Percentiles rank a stretch among this genome's conserved stretches.
Evolutionary conservation across 2,113 vertebrate species (phyloP).

Genomic region (Silurus glanis): DNA sequence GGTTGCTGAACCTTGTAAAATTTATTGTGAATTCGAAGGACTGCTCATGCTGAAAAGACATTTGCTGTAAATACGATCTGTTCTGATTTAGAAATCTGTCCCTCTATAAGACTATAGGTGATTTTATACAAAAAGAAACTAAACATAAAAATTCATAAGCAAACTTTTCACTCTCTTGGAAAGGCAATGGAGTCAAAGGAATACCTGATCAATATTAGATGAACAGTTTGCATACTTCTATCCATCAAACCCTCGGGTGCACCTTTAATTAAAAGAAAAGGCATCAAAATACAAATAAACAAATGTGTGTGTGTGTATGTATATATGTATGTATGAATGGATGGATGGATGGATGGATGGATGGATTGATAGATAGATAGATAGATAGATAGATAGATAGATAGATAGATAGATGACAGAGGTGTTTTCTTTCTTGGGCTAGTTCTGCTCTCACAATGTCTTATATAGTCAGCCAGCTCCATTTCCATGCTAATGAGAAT

Average conservation of each 20-base stretch:
- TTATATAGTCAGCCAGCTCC: neutral
- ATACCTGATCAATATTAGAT: neutral
- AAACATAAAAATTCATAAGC: neutral
- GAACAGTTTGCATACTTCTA: neutral
- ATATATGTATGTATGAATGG: too few relatives aligned
- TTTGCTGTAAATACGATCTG: neutral
- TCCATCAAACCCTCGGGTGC: neutral
- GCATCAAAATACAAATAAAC: neutral
- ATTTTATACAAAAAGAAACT: neutral
- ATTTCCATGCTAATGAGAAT: constrained; percentile 51
- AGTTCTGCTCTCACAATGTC: constrained; percentile 7
- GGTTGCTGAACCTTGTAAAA: neutral
- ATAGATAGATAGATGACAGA: neutral
- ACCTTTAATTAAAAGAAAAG: neutral
- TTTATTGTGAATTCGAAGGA: constrained; percentile 12
- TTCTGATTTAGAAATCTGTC: neutral
- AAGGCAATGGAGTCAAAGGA: neutral
- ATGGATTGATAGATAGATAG: neutral
- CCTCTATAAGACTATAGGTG: neutral
- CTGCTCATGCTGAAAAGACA: constrained; percentile 25
- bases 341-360: neutral
- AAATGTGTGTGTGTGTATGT: neutral
- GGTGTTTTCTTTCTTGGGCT: neutral
- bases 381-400: too few relatives aligned
- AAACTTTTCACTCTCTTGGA: neutral